Evolutionary conservation across 1,140 invertebrate species (phyloP).

Genomic region (Drosophila lowei): DNA sequence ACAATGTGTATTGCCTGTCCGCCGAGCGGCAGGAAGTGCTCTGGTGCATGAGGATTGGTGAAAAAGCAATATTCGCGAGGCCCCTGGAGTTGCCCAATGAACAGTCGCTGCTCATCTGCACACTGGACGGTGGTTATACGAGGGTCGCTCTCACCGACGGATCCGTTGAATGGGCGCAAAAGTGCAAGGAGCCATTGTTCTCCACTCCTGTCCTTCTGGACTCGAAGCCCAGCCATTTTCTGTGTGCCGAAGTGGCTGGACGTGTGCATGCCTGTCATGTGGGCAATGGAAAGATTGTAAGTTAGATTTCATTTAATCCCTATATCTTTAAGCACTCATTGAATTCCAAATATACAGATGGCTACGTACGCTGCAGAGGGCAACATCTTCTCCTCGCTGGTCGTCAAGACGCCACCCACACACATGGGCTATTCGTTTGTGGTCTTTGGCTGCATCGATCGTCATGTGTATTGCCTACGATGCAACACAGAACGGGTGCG

Average conservation of each 20-base stretch:
- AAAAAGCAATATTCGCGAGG: conserved; percentile 63
- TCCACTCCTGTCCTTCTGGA: conserved; percentile 61
- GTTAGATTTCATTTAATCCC: background rate
- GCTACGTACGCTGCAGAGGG: conserved; percentile 49
- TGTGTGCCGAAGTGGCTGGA: conserved; percentile 70
- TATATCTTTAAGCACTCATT: background rate
- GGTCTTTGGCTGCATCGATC: conserved; percentile 77
- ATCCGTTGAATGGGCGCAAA: conserved; percentile 54
- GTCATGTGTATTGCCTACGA: conserved; percentile 68
- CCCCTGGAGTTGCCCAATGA: conserved; percentile 51
- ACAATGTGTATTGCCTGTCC: conserved; percentile 72
- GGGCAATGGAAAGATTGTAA: conserved; percentile 57
- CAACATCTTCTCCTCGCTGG: conserved; percentile 70
- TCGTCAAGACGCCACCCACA: conserved; percentile 55
- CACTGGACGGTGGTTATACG: conserved; percentile 66
- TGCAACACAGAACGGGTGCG: conserved; percentile 33
- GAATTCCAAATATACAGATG: conserved; percentile 24
- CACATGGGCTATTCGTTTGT: conserved; percentile 55
- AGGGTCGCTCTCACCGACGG: conserved; percentile 57
- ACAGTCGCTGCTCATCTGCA: conserved; percentile 60
- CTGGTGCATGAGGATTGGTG: conserved; percentile 65
- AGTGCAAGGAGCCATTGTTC: conserved; percentile 68
- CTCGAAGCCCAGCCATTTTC: conserved; percentile 32
- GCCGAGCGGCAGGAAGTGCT: conserved; percentile 50
- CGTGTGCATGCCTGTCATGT: conserved; percentile 60